Evolutionary conservation across 2,797 vertebrate genomes (phyloP).

Genomic region (Ctenopoma multispine): DNA sequence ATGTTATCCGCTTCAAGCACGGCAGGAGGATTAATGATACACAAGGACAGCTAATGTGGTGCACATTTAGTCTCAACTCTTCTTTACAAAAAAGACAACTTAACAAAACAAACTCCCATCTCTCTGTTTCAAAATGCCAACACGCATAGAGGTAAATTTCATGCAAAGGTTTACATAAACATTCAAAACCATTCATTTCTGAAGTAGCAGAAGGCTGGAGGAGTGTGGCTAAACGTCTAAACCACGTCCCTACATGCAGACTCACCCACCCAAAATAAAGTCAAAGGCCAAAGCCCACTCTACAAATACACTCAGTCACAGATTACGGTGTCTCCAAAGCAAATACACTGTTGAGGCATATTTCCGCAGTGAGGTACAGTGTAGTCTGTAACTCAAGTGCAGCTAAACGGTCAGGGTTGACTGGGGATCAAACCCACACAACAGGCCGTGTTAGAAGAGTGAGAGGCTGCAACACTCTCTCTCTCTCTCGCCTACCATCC

Average conservation of each 20-base stretch:
- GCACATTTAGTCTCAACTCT: constrained; percentile 17
- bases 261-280: constrained; percentile 64
- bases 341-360: constrained; percentile 68
- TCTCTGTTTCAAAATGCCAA: constrained; percentile 18
- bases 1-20: constrained; percentile 33
- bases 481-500: constrained; percentile 92
- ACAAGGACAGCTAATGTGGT: constrained; percentile 23
- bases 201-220: constrained; percentile 21
- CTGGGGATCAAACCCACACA: constrained; percentile 58
- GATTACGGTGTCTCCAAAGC: constrained; percentile 72
- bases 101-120: not conserved
- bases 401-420: constrained; percentile 57
- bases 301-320: constrained; percentile 63
- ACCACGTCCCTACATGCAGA: constrained; percentile 54
- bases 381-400: constrained; percentile 58
- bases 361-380: constrained; percentile 68
- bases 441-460: constrained; percentile 71
- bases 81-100: constrained; percentile 14
- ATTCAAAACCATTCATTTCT: constrained; percentile 38
- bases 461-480: constrained; percentile 55
- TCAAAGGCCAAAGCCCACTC: constrained; percentile 57
- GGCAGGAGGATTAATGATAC: constrained; percentile 35
- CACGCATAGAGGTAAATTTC: constrained; percentile 33
- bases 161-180: constrained; percentile 46
- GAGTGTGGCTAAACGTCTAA: constrained; percentile 38